Conservation (phyloP, 2,113 vertebrate genomes). For the Notothenia rossii region DNA sequence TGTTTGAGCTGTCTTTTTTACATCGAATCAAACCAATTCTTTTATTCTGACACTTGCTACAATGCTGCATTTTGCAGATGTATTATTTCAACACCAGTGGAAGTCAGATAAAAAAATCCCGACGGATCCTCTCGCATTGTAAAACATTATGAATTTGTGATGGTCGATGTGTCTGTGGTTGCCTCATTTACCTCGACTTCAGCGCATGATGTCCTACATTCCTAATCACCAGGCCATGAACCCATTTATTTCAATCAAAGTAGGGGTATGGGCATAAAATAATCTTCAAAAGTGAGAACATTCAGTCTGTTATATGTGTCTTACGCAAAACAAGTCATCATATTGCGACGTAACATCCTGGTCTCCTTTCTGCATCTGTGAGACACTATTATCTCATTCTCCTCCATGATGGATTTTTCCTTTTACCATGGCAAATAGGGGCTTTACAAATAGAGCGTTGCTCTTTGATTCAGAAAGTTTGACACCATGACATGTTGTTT, state of each 20-base stretch:
- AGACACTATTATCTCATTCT: slow-evolving; percentile 12
- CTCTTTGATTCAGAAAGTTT: slow-evolving; percentile 43
- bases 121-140: slow-evolving; percentile 1
- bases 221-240: not conserved
- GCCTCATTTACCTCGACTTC: slow-evolving; percentile 4
- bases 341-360: not conserved
- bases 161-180: slow-evolving; percentile 3
- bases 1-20: not conserved
- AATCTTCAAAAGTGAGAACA: slow-evolving; percentile 2
- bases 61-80: not conserved
- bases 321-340: not conserved
- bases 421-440: slow-evolving; percentile 37
- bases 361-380: slow-evolving; percentile 21
- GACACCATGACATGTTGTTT: slow-evolving; percentile 18
- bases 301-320: slow-evolving; percentile 13
- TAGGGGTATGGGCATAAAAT: not conserved
- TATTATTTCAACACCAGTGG: not conserved
- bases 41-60: not conserved
- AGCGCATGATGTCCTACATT: not conserved
- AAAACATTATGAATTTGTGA: slow-evolving; percentile 9
- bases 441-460: slow-evolving; percentile 26
- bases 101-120: not conserved
- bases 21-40: slow-evolving; percentile 1
- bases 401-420: slow-evolving; percentile 15
- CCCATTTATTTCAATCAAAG: slow-evolving; percentile 4